phyloP scores from a whole-genome alignment of 1,140 invertebrate genomes.

The Meloidogyne chitwoodi region DNA sequence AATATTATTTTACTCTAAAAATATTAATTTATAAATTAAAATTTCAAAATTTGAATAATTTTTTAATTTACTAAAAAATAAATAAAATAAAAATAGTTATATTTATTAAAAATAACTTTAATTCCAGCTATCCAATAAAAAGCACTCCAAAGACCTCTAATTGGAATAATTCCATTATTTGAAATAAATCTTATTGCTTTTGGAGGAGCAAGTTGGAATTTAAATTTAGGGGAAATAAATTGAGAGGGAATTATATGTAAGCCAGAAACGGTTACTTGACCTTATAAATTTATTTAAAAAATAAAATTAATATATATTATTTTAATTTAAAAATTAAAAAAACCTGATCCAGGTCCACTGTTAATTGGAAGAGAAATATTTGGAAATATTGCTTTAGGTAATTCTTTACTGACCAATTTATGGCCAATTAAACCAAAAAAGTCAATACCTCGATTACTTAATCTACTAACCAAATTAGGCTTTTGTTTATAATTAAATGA shows the following conservation, averaged over 20 bases:
- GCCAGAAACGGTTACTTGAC: constrained; percentile 33
- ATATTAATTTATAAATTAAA: too few species aligned
- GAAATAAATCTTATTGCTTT: constrained; percentile 47
- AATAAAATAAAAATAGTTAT: too few species aligned
- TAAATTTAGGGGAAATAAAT: constrained; percentile 50
- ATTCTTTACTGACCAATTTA: constrained; percentile 49
- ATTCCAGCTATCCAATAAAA: constrained; percentile 37
- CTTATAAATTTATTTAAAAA: not conserved
- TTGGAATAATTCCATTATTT: constrained; percentile 41
- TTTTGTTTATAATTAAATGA: not conserved
- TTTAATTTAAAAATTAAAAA: not conserved
- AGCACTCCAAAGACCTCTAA: constrained; percentile 53
- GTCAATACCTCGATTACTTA: constrained; percentile 25
- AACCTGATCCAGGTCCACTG: constrained; percentile 46
- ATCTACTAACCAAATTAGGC: constrained; percentile 22
- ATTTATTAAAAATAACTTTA: constrained; percentile 21
- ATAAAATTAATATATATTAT: not conserved
- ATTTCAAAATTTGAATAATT: too few species aligned
- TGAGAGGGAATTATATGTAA: constrained; percentile 38
- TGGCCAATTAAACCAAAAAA: constrained; percentile 47
- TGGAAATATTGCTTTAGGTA: constrained; percentile 50
- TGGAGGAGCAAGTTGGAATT: constrained; percentile 44
- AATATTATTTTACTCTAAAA: too few species aligned
- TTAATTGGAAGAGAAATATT: constrained; percentile 45
- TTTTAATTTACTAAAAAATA: not conserved